Evolutionary conservation across 1,140 invertebrate genomes (phyloP), one percentile per base, ranked within the genome.

Genomic region (Trichoplusia ni): DNA sequence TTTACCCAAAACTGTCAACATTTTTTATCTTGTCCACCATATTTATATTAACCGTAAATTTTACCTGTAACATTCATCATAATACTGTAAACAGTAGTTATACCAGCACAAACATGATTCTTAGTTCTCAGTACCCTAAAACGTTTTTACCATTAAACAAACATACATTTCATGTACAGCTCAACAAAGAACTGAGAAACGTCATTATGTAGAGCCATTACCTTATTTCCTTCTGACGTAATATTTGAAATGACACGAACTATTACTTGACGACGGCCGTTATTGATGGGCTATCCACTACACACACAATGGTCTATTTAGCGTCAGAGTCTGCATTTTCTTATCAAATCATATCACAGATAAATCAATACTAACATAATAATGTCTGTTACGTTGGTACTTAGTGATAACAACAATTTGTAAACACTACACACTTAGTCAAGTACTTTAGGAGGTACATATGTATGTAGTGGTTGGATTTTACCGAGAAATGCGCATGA

Each of bases 321-420:
- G 29, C 27, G 29, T 33, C 16, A 51, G 16, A 51, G 25, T 33
- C 35, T 33, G 47, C 29, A 51, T 13, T 33, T 35, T 51, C 29
- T 51, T 51, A 51, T 51, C 47, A 21, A n/a, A 19, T 35, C 47
- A 7, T 51, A 51, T 51, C 29, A 35, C 9, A 51, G 25, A 51
- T 51, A 35, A 51, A 51, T 51, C 47, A 51, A 35, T 51, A 49
- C 46, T 31, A 13, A 33, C 8, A 35, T 51, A 51, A 51, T 51
- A 5, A 51, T 21, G 16, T 35, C 14, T 8, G 25, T 47, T 27
- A 46, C 42, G 23, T n/a, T n/a, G n/a, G n/a, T n/a, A n/a, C n/a
- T n/a, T n/a, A n/a, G n/a, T n/a, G n/a, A n/a, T n/a, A n/a, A n/a
- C n/a, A n/a, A n/a, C n/a, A 27, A 27, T 27, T 27, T 27, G 25